Evolutionary conservation across 2,888 invertebrate genomes (phyloP).

Genomic region (Oscheius sp.): DNA sequence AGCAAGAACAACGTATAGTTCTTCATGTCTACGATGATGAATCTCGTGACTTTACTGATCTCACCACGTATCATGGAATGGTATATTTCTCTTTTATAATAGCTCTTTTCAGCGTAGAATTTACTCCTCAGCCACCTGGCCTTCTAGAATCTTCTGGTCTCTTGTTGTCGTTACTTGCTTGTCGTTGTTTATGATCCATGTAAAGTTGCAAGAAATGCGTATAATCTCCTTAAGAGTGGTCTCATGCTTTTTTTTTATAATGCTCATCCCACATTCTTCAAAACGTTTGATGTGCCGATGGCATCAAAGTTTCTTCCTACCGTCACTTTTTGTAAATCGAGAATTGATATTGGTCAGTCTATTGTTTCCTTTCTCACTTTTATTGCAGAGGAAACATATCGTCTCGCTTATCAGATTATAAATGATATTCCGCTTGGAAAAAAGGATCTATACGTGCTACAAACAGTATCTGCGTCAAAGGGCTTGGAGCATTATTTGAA

Average conservation of each 20-base stretch:
- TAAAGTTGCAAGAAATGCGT: not conserved
- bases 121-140: conserved; percentile 33
- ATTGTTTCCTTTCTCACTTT: not conserved
- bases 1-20: conserved; percentile 38
- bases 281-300: conserved; percentile 27
- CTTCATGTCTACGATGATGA: conserved; percentile 59
- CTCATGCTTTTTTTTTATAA: conserved; percentile 41
- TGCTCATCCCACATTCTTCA: conserved; percentile 42
- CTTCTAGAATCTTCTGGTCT: conserved; percentile 33
- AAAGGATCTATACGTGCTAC: conserved; percentile 6
- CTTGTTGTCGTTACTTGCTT: conserved; percentile 39
- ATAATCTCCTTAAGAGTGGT: conserved; percentile 34
- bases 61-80: conserved; percentile 62
- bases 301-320: conserved; percentile 24
- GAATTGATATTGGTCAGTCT: not conserved
- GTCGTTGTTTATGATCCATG: conserved; percentile 37
- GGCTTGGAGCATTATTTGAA: not conserved
- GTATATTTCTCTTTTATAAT: conserved; percentile 30
- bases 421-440: conserved; percentile 4
- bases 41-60: conserved; percentile 52
- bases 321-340: conserved; percentile 40
- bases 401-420: conserved; percentile 11
- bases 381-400: not conserved
- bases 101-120: conserved; percentile 25
- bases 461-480: not conserved